phyloP scores from a whole-genome alignment of 2,113 vertebrate species.

The Lonchura striata region DNA sequence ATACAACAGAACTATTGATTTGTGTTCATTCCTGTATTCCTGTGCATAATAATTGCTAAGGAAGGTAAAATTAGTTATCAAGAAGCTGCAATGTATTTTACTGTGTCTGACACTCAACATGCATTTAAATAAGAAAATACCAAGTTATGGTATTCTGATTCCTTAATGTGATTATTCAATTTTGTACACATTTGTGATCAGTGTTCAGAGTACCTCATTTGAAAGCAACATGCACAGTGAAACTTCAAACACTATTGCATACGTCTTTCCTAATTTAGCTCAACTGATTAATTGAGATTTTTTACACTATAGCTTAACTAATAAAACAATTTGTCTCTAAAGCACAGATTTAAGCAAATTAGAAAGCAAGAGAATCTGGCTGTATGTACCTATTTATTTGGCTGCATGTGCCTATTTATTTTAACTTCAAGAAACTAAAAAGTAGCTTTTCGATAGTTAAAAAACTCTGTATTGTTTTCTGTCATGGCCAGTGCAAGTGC shows the following conservation, averaged over 20 bases:
- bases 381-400: too few species aligned
- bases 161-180: neutral
- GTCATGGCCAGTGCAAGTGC: fast-evolving
- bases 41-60: neutral
- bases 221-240: neutral
- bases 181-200: slow-evolving; percentile 21
- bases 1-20: slow-evolving; percentile 73
- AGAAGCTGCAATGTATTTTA: neutral
- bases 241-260: neutral
- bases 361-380: neutral
- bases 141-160: neutral
- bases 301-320: neutral
- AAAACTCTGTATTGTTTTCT: neutral
- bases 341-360: neutral
- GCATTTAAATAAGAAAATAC: slow-evolving; percentile 10
- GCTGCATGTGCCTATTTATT: too few species aligned
- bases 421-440: neutral
- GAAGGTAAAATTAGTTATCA: neutral
- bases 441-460: neutral
- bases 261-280: neutral
- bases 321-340: neutral
- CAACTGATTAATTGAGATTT: neutral
- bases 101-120: neutral
- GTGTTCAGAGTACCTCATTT: neutral
- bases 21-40: slow-evolving; percentile 58